phyloP scores from a whole-genome alignment of 2,797 vertebrate species.

The Anableps anableps region DNA sequence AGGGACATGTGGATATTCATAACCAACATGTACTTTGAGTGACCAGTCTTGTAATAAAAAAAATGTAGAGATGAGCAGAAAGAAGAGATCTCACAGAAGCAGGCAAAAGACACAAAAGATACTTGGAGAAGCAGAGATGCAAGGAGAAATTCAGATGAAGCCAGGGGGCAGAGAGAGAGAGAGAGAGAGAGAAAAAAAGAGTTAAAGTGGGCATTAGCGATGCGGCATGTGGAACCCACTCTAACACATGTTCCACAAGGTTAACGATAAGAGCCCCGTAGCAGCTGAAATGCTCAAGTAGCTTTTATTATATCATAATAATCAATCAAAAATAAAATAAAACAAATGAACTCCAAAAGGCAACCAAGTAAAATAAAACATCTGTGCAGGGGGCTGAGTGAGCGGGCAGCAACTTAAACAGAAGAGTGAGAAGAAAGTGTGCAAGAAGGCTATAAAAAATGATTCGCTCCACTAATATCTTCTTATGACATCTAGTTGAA shows the following conservation, averaged over 20 bases:
- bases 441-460: conserved; percentile 48
- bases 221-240: conserved; percentile 74
- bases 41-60: background rate
- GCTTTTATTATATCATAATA: conserved; percentile 90
- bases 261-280: conserved; percentile 87
- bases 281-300: conserved; percentile 88
- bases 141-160: conserved; percentile 64
- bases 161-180: conserved; percentile 67
- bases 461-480: conserved; percentile 75
- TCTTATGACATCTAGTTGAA: conserved; percentile 84
- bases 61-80: conserved; percentile 19
- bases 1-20: background rate
- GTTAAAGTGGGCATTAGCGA: conserved; percentile 81
- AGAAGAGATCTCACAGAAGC: conserved; percentile 11
- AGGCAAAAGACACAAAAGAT: conserved; percentile 37
- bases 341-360: conserved; percentile 87
- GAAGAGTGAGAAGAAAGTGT: conserved; percentile 33
- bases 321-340: conserved; percentile 90
- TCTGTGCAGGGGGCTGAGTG: conserved; percentile 66
- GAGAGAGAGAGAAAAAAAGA: conserved; percentile 62
- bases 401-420: conserved; percentile 64
- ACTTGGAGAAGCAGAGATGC: conserved; percentile 43
- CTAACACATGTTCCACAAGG: conserved; percentile 83
- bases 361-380: conserved; percentile 82
- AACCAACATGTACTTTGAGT: no score